Evolutionary conservation across 2,797 vertebrate genomes (phyloP), one percentile per base, ranked within the genome.

Genomic region (Ciconia nigra): DNA sequence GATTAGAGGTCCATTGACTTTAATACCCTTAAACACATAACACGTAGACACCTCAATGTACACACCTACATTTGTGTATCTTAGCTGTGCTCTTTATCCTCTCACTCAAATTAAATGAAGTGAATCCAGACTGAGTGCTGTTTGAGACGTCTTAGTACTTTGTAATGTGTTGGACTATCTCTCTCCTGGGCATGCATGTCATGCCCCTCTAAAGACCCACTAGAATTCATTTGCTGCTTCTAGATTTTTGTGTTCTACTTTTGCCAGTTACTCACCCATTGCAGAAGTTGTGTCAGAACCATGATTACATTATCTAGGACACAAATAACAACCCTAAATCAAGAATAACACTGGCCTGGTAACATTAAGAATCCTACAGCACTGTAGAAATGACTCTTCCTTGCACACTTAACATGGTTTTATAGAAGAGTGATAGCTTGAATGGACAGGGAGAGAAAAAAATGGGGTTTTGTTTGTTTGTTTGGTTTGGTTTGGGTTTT

Each of bases 401-500:
- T 69, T 52, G 15, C 12, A 83, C 20, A 26, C 29, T 28, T 82
- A 31, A 29, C 13, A 25, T 19, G 4, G 4, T 51, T 16, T 16
- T 46, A 8, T 41, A 15, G 51, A 61, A 35, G 6, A 79, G 11
- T 13, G 12, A 51, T 42, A 87, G 22, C 26, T 54, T 26, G 11
- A 74, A 13, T 35, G 29, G 19, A 33, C 7, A 28, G 20, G 6
- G 6, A 44, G 41, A 61, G 19, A 33, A 78, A 72, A 71, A 66
- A 54, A 77, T 1, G 22, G 9, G 7, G 1, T 8, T 54, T 65
- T 47, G 11, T 1, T 70, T 79, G 26, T 1, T 19, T 44, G 13
- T 1, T 15, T 58, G 5, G 7, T 3, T 17, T 58, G 5, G 7
- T 2, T 57, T 51, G 21, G 1, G 1, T 16, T 58, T 58, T 72